These are phyloP conservation scores for Macropodus opercularis DNA, from an alignment of 2,797 vertebrate species.

Conservation along the genomic window DNA sequence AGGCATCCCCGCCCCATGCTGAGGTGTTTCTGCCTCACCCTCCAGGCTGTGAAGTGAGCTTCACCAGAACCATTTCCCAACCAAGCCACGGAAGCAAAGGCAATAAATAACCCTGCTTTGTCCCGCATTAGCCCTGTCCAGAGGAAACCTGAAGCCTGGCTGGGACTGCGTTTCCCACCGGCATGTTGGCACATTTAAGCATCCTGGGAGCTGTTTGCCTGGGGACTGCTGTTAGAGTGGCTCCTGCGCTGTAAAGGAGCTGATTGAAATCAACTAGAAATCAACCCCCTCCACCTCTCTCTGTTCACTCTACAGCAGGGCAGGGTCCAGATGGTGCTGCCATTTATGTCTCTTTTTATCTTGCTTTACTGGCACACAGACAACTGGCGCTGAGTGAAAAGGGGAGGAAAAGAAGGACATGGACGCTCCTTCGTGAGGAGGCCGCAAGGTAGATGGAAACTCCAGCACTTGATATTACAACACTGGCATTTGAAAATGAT, in stretches of 20 bases:
- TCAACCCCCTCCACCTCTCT: slow-evolving; percentile 44
- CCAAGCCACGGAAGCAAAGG: slow-evolving; percentile 24
- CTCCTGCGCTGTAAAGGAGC: slow-evolving; percentile 60
- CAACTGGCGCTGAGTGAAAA: slow-evolving; percentile 48
- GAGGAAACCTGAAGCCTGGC: slow-evolving; percentile 43
- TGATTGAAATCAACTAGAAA: slow-evolving; percentile 72
- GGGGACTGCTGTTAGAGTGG: slow-evolving; percentile 60
- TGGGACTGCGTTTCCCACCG: no score
- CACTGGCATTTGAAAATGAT: slow-evolving; percentile 31
- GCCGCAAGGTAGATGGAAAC: slow-evolving; percentile 19
- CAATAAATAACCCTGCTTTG: slow-evolving; percentile 60
- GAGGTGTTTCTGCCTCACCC: slow-evolving; percentile 25
- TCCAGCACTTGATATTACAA: slow-evolving; percentile 23
- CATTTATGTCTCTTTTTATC: slow-evolving; percentile 64
- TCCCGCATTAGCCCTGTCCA: slow-evolving; percentile 45
- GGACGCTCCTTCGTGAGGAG: slow-evolving; percentile 13
- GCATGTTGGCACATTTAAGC: slow-evolving; percentile 51
- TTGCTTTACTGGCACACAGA: slow-evolving; percentile 54
- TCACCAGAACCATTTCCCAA: slow-evolving; percentile 57
- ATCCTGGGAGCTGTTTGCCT: slow-evolving; percentile 56
- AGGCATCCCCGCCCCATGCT: slow-evolving; percentile 8
- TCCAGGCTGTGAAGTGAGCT: slow-evolving; percentile 31
- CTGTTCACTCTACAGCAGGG: slow-evolving; percentile 40
- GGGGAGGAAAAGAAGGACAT: slow-evolving; percentile 1
- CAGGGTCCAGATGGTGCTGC: slow-evolving; percentile 69